These are phyloP conservation scores for Malthinus seriepunctatus DNA, from an alignment of 2,888 invertebrate species.

Conservation along the genomic window DNA sequence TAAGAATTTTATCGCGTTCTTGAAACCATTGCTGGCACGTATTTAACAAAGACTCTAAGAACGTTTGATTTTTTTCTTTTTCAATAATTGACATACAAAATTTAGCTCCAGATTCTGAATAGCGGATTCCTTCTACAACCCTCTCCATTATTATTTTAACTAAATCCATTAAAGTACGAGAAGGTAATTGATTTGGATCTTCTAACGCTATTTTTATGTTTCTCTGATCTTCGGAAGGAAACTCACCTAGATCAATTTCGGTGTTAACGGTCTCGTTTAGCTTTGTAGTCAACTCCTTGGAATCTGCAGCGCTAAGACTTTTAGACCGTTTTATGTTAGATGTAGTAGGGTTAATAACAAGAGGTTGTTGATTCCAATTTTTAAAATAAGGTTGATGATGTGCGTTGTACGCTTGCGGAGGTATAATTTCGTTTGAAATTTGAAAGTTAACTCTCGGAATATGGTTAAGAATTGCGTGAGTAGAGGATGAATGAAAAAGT, in stretches of 20 bases:
- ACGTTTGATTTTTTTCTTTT: constrained; percentile 85
- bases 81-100: constrained; percentile 86
- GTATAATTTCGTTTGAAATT: constrained; percentile 57
- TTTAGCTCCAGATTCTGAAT: constrained; percentile 82
- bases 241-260: constrained; percentile 75
- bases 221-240: constrained; percentile 73
- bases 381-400: constrained; percentile 37
- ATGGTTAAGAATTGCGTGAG: constrained; percentile 63
- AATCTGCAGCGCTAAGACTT: constrained; percentile 78
- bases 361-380: constrained; percentile 40
- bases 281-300: constrained; percentile 68
- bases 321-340: constrained; percentile 76
- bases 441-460: constrained; percentile 65
- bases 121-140: constrained; percentile 75
- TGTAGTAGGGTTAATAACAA: constrained; percentile 20
- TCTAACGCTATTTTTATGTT: constrained; percentile 76
- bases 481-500: constrained; percentile 64
- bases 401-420: constrained; percentile 59
- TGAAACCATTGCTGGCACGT: constrained; percentile 86
- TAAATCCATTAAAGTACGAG: constrained; percentile 80
- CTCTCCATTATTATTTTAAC: constrained; percentile 80
- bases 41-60: constrained; percentile 85
- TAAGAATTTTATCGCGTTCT: constrained; percentile 71
- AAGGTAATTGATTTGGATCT: constrained; percentile 78
- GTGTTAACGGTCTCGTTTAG: constrained; percentile 68